phyloP scores from a whole-genome alignment of 92 coral and sea anemone genomes.

The Epizoanthus illoricatus region DNA sequence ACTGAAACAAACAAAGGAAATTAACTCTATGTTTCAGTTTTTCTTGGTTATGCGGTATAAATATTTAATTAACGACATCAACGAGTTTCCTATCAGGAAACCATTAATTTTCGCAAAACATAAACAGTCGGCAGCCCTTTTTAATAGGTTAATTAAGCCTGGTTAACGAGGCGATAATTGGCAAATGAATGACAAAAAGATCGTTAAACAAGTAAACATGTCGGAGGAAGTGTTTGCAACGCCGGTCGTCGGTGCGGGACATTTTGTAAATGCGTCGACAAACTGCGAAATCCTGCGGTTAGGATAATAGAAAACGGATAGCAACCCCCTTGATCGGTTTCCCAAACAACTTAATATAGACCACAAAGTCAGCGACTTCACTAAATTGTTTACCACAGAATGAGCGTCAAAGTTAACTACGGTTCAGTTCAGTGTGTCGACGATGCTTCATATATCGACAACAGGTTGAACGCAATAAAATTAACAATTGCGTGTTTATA shows the following conservation, averaged over 20 bases:
- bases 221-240: not conserved
- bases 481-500: no score
- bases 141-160: not conserved
- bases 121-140: conserved; percentile 27
- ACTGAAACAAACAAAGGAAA: no score
- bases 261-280: not conserved
- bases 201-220: not conserved
- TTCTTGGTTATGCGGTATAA: not conserved
- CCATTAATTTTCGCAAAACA: conserved; percentile 20
- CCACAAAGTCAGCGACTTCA: not conserved
- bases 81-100: conserved; percentile 29
- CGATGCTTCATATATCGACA: no score
- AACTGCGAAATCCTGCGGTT: not conserved
- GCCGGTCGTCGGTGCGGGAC: not conserved
- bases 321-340: not conserved
- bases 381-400: not conserved
- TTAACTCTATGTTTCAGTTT: no score
- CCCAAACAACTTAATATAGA: not conserved
- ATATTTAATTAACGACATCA: not conserved
- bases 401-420: no score
- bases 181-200: not conserved
- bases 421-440: no score
- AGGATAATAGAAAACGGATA: conserved; percentile 2
- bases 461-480: no score
- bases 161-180: conserved; percentile 34